Percentiles rank a stretch among this genome's conserved stretches.
Conservation (phyloP, 1,140 invertebrate species). For the Lepidurus apus region DNA sequence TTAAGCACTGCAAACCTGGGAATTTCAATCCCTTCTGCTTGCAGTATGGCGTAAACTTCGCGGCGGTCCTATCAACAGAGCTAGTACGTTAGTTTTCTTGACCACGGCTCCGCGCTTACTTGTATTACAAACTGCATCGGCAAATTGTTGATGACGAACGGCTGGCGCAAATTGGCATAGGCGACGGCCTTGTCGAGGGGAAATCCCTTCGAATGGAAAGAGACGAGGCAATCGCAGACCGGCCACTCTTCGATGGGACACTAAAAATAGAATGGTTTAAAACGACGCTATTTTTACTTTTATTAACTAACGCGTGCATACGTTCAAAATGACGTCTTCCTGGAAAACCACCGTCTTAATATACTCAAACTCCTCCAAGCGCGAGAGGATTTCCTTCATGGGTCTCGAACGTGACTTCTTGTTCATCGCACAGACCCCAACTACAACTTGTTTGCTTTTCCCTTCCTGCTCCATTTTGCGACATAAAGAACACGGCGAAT, state of each 20-base stretch:
- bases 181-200: slow-evolving; percentile 96
- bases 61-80: slow-evolving; percentile 63
- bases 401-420: slow-evolving; percentile 98
- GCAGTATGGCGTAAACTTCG: slow-evolving; percentile 90
- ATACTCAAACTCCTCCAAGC: slow-evolving; percentile 93
- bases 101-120: slow-evolving; percentile 45
- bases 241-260: slow-evolving; percentile 98
- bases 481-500: slow-evolving; percentile 30
- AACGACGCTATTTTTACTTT: neutral
- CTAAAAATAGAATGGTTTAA: slow-evolving; percentile 47
- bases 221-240: slow-evolving; percentile 92
- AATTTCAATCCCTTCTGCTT: slow-evolving; percentile 92
- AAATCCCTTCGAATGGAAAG: slow-evolving; percentile 96
- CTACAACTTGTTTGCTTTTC: slow-evolving; percentile 73
- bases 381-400: slow-evolving; percentile 94
- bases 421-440: slow-evolving; percentile 96
- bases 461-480: slow-evolving; percentile 28
- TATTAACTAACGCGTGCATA: slow-evolving; percentile 41
- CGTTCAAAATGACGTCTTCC: slow-evolving; percentile 89
- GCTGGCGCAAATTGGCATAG: slow-evolving; percentile 88
- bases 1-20: slow-evolving; percentile 95
- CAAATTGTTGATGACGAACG: slow-evolving; percentile 97
- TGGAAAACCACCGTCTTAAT: slow-evolving; percentile 88
- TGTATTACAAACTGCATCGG: slow-evolving; percentile 98
- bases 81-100: slow-evolving; percentile 31